Conservation (phyloP, 92 coral and sea anemone species). For the Chrysogorgia sp. region DNA sequence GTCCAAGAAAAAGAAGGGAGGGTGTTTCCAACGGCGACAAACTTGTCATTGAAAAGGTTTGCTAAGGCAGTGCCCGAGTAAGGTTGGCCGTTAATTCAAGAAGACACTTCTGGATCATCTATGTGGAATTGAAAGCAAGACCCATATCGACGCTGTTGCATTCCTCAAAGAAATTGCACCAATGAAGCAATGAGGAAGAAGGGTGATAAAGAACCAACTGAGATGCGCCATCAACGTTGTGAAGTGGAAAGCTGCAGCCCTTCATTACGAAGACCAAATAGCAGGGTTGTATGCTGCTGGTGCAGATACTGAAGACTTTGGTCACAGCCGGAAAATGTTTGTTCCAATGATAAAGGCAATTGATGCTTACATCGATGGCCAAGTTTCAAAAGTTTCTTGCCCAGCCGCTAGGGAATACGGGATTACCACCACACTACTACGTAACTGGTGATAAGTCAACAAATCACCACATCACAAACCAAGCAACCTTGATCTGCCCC, state of each 20-base stretch:
- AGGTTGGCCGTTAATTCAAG: too few relatives aligned
- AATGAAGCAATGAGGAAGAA: neutral
- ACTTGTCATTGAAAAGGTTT: too few relatives aligned
- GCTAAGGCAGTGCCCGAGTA: too few relatives aligned
- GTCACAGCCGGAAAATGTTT: neutral
- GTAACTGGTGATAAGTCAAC: neutral
- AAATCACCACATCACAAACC: slow-evolving; percentile 16
- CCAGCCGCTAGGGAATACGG: neutral
- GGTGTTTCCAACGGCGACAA: too few relatives aligned
- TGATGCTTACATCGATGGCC: neutral
- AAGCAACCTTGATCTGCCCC: slow-evolving; percentile 20
- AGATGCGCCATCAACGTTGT: neutral
- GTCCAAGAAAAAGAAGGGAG: too few relatives aligned
- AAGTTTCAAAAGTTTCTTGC: neutral
- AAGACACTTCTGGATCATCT: neutral
- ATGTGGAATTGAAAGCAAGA: neutral
- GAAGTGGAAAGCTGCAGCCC: neutral
- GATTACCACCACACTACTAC: slow-evolving; percentile 6
- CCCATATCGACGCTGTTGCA: neutral
- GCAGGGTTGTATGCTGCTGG: slow-evolving; percentile 1
- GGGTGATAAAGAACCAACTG: slow-evolving; percentile 1
- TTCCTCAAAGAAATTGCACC: neutral
- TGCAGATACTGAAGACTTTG: neutral
- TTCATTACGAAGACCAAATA: neutral
- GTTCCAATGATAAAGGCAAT: neutral